Conservation (phyloP, 2,113 vertebrate species). For the Solea senegalensis region DNA sequence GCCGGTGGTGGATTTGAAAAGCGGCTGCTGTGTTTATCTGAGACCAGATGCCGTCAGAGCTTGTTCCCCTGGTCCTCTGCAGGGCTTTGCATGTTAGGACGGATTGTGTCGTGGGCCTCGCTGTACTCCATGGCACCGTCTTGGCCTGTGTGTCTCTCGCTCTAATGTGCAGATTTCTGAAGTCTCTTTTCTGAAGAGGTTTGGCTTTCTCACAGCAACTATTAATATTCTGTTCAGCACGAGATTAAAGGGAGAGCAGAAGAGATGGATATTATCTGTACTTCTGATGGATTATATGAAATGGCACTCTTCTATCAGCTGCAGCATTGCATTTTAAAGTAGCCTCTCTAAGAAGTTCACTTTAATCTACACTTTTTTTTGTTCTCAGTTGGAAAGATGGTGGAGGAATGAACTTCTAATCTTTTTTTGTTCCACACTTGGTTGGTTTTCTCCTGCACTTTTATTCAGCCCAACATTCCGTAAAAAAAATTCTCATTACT, state of each 20-base stretch:
- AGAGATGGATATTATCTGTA: slow-evolving; percentile 37
- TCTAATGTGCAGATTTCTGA: slow-evolving; percentile 14
- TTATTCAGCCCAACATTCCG: neutral
- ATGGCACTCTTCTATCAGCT: slow-evolving; percentile 45
- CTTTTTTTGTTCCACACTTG: neutral
- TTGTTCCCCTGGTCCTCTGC: slow-evolving; percentile 18
- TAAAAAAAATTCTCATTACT: slow-evolving; percentile 1
- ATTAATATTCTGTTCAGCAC: slow-evolving; percentile 60
- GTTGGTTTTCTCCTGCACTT: neutral
- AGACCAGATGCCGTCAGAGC: slow-evolving; percentile 39
- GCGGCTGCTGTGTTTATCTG: slow-evolving; percentile 19
- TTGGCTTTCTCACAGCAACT: slow-evolving; percentile 8
- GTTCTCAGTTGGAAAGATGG: slow-evolving; percentile 18
- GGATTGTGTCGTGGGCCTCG: slow-evolving; percentile 54
- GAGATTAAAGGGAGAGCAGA: slow-evolving; percentile 51
- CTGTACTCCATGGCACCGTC: slow-evolving; percentile 44
- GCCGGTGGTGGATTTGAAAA: slow-evolving; percentile 30
- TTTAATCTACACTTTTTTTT: slow-evolving; percentile 37
- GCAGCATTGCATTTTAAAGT: slow-evolving; percentile 19
- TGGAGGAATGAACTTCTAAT: slow-evolving; percentile 16
- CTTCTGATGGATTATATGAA: slow-evolving; percentile 42
- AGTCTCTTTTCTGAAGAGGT: slow-evolving; percentile 20
- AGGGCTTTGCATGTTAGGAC: slow-evolving; percentile 34
- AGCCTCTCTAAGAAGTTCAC: slow-evolving; percentile 16
- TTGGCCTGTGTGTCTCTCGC: slow-evolving; percentile 19